These are phyloP conservation scores for Nezara viridula DNA, from an alignment of 2,888 invertebrate genomes.

Conservation along the genomic window DNA sequence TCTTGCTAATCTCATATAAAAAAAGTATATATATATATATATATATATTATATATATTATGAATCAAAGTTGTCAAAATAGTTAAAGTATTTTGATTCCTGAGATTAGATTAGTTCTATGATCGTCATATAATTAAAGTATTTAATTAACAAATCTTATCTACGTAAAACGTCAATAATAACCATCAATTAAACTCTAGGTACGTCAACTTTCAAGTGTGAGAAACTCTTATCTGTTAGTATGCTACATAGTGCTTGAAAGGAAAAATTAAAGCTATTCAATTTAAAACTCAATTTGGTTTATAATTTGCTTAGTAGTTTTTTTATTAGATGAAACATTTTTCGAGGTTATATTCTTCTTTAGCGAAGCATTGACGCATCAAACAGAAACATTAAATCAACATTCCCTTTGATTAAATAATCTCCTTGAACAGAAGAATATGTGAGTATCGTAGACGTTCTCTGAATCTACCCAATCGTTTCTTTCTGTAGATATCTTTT, in stretches of 20 bases:
- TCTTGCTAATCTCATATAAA: too few relatives aligned
- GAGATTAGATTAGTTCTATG: background rate
- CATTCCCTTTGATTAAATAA: background rate
- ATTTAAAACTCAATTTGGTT: background rate
- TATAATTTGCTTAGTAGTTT: background rate
- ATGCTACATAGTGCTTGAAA: background rate
- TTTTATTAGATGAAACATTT: background rate
- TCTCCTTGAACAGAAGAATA: background rate
- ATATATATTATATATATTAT: too few relatives aligned
- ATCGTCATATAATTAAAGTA: background rate
- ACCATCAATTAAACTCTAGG: background rate
- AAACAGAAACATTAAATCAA: background rate
- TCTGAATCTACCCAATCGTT: background rate
- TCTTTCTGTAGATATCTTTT: background rate
- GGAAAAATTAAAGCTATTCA: background rate
- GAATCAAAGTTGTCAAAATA: too few relatives aligned
- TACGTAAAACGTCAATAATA: background rate
- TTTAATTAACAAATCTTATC: background rate
- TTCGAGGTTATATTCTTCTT: background rate
- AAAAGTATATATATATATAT: too few relatives aligned
- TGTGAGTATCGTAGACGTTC: background rate
- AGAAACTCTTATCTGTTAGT: background rate
- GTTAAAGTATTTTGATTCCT: background rate
- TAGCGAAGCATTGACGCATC: background rate
- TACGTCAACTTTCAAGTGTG: background rate